Percentiles rank a stretch among this genome's conserved stretches.
These are phyloP conservation scores for Drosophila colorata DNA, from an alignment of 2,888 invertebrate genomes.

Conservation along the genomic window DNA sequence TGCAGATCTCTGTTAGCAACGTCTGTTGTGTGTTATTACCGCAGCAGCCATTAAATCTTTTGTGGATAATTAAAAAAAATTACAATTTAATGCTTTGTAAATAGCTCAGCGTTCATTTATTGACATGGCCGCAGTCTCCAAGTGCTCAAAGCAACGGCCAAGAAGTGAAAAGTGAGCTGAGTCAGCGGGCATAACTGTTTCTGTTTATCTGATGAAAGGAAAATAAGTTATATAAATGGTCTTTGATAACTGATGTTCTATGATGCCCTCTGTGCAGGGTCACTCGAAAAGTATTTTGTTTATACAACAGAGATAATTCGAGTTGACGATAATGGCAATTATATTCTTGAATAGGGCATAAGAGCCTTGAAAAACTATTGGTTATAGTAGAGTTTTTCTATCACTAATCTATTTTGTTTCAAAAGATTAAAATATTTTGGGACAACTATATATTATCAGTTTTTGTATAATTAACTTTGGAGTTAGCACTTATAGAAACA, in stretches of 20 bases:
- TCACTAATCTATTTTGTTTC: no score
- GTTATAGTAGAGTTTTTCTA: no score
- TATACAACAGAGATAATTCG: no score
- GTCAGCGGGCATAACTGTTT: not conserved
- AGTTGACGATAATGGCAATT: no score
- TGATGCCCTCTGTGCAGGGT: not conserved
- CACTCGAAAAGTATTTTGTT: no score
- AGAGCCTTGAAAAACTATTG: no score
- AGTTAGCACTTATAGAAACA: no score
- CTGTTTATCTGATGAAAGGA: not conserved
- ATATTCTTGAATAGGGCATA: no score
- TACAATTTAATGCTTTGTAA: slow-evolving; percentile 76
- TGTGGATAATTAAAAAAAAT: slow-evolving; percentile 78
- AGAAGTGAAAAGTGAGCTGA: slow-evolving; percentile 17
- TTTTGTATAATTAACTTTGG: no score
- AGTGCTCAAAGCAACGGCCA: slow-evolving; percentile 9
- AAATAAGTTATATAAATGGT: not conserved
- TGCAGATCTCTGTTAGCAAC: slow-evolving; percentile 15
- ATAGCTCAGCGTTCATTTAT: slow-evolving; percentile 60
- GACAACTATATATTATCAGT: no score
- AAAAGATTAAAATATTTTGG: no score
- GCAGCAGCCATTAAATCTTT: slow-evolving; percentile 77
- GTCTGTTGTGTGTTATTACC: slow-evolving; percentile 73
- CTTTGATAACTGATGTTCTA: slow-evolving; percentile 7
- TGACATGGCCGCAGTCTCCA: slow-evolving; percentile 52